Conservation (phyloP, 2,797 vertebrate species). For the Phoebastria nigripes region DNA sequence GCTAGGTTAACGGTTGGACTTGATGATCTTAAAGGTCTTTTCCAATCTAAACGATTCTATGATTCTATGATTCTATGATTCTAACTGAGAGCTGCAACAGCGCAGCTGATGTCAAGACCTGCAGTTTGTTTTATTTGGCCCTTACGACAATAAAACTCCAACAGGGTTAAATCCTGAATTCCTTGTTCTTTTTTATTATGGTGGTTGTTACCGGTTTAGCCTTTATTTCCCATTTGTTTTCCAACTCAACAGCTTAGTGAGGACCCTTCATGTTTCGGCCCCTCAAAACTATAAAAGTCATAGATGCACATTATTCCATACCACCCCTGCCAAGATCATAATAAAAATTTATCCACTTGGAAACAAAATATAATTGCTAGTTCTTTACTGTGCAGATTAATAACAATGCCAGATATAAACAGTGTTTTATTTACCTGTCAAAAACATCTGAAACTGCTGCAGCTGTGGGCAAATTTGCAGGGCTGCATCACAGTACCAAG, state of each 20-base stretch:
- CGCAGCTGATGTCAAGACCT: neutral
- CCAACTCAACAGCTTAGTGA: neutral
- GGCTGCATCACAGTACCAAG: neutral
- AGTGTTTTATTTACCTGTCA: slow-evolving; percentile 61
- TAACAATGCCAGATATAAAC: slow-evolving; percentile 32
- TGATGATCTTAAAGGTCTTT: too few relatives aligned
- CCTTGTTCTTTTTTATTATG: neutral
- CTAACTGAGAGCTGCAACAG: neutral
- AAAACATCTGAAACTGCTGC: slow-evolving; percentile 38
- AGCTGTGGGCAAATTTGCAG: slow-evolving; percentile 45
- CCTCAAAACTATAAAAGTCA: neutral
- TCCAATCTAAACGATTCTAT: too few relatives aligned
- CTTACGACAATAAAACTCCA: neutral
- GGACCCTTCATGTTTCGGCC: neutral
- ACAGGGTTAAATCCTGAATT: neutral
- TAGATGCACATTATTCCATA: neutral
- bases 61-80: too few relatives aligned
- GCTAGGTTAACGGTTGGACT: too few relatives aligned
- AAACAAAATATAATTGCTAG: slow-evolving; percentile 31
- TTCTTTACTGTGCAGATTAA: slow-evolving; percentile 36
- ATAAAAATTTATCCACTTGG: neutral
- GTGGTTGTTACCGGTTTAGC: neutral
- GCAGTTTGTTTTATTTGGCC: neutral
- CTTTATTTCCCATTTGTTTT: neutral
- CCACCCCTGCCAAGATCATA: neutral